Percentiles rank a stretch among this genome's conserved stretches.
phyloP scores from a whole-genome alignment of 2,113 vertebrate species.

The Forbesichthys agassizii region DNA sequence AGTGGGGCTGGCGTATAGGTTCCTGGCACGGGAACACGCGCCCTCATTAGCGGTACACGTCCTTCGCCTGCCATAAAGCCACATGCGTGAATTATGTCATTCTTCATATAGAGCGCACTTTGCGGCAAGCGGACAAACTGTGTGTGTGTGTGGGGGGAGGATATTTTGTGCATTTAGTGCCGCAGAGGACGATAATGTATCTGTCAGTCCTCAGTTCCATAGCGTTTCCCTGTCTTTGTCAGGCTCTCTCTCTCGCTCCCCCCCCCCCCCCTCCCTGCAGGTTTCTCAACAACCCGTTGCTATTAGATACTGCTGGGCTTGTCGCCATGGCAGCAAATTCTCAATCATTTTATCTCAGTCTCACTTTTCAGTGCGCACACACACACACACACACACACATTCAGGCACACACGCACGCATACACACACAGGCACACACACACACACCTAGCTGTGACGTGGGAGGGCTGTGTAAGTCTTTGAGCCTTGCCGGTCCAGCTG shows the following conservation, averaged over 20 bases:
- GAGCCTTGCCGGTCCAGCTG: slow-evolving; percentile 48
- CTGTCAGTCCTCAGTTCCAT: neutral
- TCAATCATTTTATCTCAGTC: slow-evolving; percentile 65
- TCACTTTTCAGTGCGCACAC: slow-evolving; percentile 30
- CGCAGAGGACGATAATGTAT: too few relatives aligned
- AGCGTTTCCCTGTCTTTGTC: slow-evolving; percentile 18
- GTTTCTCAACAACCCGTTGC: slow-evolving; percentile 72
- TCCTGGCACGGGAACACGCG: too few relatives aligned
- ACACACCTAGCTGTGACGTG: slow-evolving; percentile 39
- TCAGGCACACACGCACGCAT: slow-evolving; percentile 1
- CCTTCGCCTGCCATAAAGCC: too few relatives aligned
- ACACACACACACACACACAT: slow-evolving; percentile 8
- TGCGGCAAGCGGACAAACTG: neutral
- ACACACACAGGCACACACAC: neutral
- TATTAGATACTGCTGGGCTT: slow-evolving; percentile 76
- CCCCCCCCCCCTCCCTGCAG: slow-evolving; percentile 21
- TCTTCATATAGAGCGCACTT: neutral
- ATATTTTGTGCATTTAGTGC: too few relatives aligned
- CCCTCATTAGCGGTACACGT: too few relatives aligned
- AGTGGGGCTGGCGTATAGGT: too few relatives aligned
- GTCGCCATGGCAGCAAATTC: slow-evolving; percentile 79
- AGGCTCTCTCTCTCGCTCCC: neutral
- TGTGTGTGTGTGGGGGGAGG: too few relatives aligned
- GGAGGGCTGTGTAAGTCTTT: slow-evolving; percentile 44
- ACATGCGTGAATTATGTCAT: neutral